phyloP scores from a whole-genome alignment of 2,797 vertebrate genomes.

The Anguilla obscura region DNA sequence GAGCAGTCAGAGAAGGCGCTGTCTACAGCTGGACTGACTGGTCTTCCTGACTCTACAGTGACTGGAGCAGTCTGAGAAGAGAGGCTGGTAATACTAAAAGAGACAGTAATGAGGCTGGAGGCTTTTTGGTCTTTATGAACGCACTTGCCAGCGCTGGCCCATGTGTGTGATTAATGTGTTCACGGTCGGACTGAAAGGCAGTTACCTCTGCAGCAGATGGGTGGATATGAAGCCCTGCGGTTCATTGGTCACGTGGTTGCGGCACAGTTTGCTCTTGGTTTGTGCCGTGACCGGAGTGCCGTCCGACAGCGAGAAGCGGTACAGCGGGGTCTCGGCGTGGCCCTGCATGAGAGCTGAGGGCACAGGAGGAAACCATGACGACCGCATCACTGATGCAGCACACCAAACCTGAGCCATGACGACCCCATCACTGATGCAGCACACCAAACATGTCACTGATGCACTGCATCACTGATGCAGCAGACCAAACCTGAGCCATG shows the following conservation, averaged over 20 bases:
- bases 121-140: not conserved
- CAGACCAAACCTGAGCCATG: too few species aligned
- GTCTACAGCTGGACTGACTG: too few species aligned
- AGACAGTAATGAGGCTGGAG: not conserved
- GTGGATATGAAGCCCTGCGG: constrained; percentile 89
- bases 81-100: not conserved
- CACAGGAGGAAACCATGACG: not conserved
- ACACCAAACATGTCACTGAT: too few species aligned
- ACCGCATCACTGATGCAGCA: not conserved
- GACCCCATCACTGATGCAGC: too few species aligned
- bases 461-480: too few species aligned
- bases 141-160: not conserved
- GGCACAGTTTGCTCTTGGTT: constrained; percentile 91
- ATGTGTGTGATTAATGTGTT: not conserved
- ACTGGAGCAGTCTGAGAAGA: not conserved
- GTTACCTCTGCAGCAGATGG: constrained; percentile 81
- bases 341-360: constrained; percentile 84
- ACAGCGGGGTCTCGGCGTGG: constrained; percentile 90
- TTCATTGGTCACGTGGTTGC: constrained; percentile 86
- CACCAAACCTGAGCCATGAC: not conserved
- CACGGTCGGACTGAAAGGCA: not conserved
- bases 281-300: constrained; percentile 93
- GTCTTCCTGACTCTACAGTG: too few species aligned
- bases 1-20: too few species aligned
- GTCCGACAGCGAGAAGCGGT: constrained; percentile 92